Evolutionary conservation across 2,888 invertebrate species (phyloP).

Genomic region (Drosophila neonasuta): DNA sequence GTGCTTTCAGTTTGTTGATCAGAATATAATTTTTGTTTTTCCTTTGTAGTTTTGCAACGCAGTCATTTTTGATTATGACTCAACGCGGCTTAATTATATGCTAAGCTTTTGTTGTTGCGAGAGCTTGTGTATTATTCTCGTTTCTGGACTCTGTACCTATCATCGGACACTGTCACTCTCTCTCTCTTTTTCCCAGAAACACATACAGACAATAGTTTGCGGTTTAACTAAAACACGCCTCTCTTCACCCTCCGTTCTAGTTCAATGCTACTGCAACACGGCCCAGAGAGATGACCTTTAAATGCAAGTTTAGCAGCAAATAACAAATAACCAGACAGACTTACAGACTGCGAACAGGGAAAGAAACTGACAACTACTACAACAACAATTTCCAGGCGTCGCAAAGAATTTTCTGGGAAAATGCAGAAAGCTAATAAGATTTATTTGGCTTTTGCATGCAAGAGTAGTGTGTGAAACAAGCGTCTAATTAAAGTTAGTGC

Average conservation of each 20-base stretch:
- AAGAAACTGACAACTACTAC: constrained; percentile 6
- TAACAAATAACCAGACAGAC: constrained; percentile 9
- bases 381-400: constrained; percentile 37
- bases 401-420: constrained; percentile 40
- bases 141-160: constrained; percentile 10
- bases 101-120: not conserved
- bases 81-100: constrained; percentile 36
- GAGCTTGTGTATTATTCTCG: constrained; percentile 15
- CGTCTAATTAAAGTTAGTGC: constrained; percentile 28
- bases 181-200: not conserved
- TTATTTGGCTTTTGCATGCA: constrained; percentile 9
- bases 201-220: constrained; percentile 16
- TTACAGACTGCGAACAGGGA: constrained; percentile 5
- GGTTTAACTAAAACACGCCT: constrained; percentile 15
- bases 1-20: not conserved
- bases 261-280: constrained; percentile 46
- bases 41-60: constrained; percentile 13
- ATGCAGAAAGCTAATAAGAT: constrained; percentile 34
- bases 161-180: not conserved
- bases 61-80: constrained; percentile 32
- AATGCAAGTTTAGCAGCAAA: constrained; percentile 60
- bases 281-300: constrained; percentile 64
- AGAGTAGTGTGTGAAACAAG: constrained; percentile 14
- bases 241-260: constrained; percentile 32
- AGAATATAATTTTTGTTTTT: not conserved